A percentile compares a stretch with the other conserved stretches of the same genome.
Conservation (phyloP, 2,797 vertebrate species). For the Thunnus albacares region DNA sequence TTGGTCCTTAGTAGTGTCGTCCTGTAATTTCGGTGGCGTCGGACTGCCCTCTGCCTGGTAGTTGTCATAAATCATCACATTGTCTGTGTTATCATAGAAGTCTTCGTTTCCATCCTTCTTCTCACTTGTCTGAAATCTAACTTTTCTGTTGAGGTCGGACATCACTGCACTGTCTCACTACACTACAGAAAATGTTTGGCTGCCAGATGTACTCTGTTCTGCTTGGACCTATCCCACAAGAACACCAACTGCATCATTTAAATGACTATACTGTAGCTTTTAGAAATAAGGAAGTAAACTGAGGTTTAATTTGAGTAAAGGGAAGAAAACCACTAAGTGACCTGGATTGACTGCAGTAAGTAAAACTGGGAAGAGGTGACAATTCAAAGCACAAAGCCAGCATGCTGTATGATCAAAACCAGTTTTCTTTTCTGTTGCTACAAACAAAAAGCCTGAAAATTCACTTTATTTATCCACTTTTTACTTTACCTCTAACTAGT, state of each 20-base stretch:
- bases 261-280: neutral
- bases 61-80: slow-evolving; percentile 36
- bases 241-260: neutral
- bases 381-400: neutral
- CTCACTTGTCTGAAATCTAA: neutral
- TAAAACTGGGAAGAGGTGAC: neutral
- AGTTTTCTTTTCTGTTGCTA: no score
- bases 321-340: slow-evolving; percentile 1
- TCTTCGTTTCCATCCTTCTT: neutral
- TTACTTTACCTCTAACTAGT: no score
- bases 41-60: neutral
- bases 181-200: no score
- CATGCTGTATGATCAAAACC: neutral
- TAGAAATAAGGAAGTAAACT: neutral
- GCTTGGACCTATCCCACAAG: neutral
- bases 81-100: neutral
- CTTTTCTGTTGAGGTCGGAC: slow-evolving; percentile 14
- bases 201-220: neutral
- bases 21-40: neutral
- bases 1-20: slow-evolving; percentile 17
- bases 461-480: no score
- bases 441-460: neutral
- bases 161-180: no score
- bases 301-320: neutral
- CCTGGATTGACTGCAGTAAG: neutral